Conservation (phyloP, 2,113 vertebrate genomes). For the Grallaria varia region DNA sequence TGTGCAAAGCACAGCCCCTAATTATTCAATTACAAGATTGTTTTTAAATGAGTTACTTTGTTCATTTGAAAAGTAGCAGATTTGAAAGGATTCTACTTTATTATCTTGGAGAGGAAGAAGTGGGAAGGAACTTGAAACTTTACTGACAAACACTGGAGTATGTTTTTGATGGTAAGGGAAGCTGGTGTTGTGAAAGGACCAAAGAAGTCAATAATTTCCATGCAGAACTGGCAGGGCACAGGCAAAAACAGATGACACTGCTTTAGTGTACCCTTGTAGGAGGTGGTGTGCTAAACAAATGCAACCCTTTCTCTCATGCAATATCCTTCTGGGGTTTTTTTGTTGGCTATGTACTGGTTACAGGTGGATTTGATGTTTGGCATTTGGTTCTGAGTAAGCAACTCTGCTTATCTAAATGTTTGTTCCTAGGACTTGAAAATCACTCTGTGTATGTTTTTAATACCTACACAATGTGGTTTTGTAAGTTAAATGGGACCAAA, state of each 20-base stretch:
- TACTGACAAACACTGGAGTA: neutral
- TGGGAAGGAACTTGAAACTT: neutral
- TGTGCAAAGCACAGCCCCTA: neutral
- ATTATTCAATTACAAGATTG: slow-evolving; percentile 6
- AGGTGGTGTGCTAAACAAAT: neutral
- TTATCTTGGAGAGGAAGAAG: neutral
- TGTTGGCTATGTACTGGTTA: neutral
- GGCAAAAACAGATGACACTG: neutral
- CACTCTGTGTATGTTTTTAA: neutral
- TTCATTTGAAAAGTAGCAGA: neutral
- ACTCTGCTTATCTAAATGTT: neutral
- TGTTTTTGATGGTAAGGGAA: neutral
- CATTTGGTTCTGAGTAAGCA: neutral
- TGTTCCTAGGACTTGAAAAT: neutral
- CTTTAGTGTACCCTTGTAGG: neutral
- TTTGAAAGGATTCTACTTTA: neutral
- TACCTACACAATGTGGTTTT: neutral
- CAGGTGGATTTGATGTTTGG: neutral
- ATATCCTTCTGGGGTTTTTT: neutral
- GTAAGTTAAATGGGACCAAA: neutral
- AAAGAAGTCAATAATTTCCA: neutral
- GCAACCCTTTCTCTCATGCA: neutral
- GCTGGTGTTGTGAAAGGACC: neutral
- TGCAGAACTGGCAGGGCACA: neutral
- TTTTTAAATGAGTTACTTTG: neutral